phyloP scores from a whole-genome alignment of 2,888 invertebrate genomes.

The Brassicogethes aeneus region DNA sequence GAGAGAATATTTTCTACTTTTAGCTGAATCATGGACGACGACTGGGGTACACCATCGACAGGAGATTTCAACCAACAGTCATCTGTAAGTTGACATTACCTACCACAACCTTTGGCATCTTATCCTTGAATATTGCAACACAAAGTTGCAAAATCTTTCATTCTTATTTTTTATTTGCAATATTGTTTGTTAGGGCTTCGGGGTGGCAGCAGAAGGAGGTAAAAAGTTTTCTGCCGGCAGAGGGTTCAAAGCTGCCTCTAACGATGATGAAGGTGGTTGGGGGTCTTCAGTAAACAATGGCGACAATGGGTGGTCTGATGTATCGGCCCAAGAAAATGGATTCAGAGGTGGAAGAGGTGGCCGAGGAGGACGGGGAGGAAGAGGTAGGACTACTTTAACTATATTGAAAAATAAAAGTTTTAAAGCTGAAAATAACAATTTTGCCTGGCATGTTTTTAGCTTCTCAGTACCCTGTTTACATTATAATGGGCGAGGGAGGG shows the following conservation, averaged over 20 bases:
- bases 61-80: too few species aligned
- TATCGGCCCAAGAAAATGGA: conserved; percentile 35
- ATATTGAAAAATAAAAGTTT: conserved; percentile 7
- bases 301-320: conserved; percentile 12
- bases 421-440: conserved; percentile 8
- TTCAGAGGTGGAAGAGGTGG: conserved; percentile 39
- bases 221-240: conserved; percentile 45
- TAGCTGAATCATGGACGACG: too few species aligned
- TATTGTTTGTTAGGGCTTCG: conserved; percentile 15
- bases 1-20: too few species aligned
- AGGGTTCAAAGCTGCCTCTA: conserved; percentile 42
- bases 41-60: too few species aligned
- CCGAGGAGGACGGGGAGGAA: conserved; percentile 22
- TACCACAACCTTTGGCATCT: too few species aligned
- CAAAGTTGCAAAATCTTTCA: too few species aligned
- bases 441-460: too few species aligned
- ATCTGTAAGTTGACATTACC: too few species aligned
- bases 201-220: conserved; percentile 42
- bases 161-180: too few species aligned
- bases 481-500: too few species aligned
- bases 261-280: conserved; percentile 14
- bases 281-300: conserved; percentile 9
- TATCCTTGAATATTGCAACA: background rate
- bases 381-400: conserved; percentile 8
- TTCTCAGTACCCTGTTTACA: too few species aligned